Conservation (phyloP, 2,113 vertebrate genomes). For the Plecturocebus donacophilus region DNA sequence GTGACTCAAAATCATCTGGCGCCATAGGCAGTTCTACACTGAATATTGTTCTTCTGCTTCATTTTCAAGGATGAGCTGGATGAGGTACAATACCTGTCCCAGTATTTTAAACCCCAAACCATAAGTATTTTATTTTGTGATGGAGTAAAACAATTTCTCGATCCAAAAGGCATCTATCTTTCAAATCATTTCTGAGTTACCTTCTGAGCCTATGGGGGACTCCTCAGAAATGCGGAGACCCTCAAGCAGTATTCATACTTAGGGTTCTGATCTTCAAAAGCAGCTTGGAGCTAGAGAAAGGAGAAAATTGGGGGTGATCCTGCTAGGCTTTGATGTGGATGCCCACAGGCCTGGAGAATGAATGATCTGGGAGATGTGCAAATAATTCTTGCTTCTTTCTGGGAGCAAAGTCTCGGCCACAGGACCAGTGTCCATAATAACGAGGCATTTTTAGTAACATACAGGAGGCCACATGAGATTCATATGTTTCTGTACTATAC, state of each 20-base stretch:
- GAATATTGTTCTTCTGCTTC: neutral
- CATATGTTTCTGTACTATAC: neutral
- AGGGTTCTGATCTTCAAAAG: slow-evolving; percentile 27
- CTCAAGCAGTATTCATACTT: neutral
- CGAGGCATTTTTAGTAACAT: neutral
- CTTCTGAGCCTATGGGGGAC: neutral
- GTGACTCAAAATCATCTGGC: neutral
- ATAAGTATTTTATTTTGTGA: neutral
- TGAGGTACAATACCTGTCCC: neutral
- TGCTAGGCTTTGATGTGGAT: neutral
- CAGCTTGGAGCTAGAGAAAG: neutral
- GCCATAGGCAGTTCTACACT: neutral
- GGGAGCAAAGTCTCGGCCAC: neutral
- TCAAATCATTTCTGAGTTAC: neutral
- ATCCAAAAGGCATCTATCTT: neutral
- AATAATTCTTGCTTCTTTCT: slow-evolving; percentile 10
- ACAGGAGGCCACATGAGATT: neutral
- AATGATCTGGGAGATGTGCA: neutral
- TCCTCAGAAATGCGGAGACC: neutral
- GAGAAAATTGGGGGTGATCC: neutral
- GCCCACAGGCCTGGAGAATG: neutral
- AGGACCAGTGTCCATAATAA: neutral
- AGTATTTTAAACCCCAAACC: neutral
- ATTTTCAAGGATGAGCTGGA: neutral
- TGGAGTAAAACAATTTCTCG: slow-evolving; percentile 5